phyloP scores from a whole-genome alignment of 2,113 vertebrate species.

The Aphelocoma coerulescens region DNA sequence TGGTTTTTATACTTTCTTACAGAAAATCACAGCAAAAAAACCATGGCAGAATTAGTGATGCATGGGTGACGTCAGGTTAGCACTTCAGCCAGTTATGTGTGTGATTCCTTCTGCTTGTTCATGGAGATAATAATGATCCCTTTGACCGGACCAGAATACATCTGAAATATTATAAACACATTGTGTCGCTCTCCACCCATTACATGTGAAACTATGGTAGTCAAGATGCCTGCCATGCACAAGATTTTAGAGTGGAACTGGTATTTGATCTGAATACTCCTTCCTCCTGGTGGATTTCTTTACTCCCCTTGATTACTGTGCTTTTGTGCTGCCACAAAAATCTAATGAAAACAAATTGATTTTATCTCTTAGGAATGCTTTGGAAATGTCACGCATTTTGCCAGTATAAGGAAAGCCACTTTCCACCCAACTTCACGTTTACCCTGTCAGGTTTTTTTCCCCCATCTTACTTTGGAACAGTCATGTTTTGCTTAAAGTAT shows the following conservation, averaged over 20 bases:
- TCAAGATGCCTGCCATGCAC: not conserved
- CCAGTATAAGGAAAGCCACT: not conserved
- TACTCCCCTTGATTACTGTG: not conserved
- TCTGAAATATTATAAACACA: not conserved
- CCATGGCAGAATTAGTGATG: not conserved
- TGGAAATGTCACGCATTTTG: not conserved
- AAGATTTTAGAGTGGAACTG: not conserved
- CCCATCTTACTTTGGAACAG: not conserved
- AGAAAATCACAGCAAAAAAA: not conserved
- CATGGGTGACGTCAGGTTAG: not conserved
- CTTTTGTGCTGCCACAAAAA: not conserved
- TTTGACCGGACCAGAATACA: not conserved
- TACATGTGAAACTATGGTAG: not conserved
- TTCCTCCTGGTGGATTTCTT: not conserved
- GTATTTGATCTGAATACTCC: not conserved
- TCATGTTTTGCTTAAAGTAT: not conserved
- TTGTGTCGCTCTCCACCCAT: not conserved
- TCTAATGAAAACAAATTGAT: not conserved
- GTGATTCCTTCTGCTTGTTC: not conserved
- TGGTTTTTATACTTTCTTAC: not conserved
- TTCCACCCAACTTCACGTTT: not conserved
- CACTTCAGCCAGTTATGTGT: not conserved
- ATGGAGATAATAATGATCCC: not conserved
- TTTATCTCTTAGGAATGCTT: not conserved
- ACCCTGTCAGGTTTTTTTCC: not conserved